Evolutionary conservation across 2,113 vertebrate species (phyloP).

Genomic region (Embiotoca jacksoni): DNA sequence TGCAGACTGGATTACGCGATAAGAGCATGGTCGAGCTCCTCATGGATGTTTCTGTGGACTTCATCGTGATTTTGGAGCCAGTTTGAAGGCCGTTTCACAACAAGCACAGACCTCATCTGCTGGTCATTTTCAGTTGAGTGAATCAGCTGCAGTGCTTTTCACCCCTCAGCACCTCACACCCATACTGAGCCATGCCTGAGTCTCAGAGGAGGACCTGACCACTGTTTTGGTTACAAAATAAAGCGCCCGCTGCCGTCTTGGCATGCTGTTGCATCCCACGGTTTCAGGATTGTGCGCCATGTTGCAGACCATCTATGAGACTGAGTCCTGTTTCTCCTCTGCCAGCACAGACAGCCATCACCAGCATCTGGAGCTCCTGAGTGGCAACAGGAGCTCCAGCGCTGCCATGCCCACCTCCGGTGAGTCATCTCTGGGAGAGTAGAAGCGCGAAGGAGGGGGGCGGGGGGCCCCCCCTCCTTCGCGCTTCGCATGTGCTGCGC

Average conservation of each 20-base stretch:
- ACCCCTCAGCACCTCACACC: neutral
- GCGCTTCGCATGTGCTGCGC: neutral
- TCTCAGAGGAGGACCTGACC: conserved; percentile 37
- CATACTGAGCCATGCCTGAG: conserved; percentile 25
- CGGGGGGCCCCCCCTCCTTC: neutral
- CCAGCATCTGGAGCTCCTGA: conserved; percentile 80
- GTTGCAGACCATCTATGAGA: conserved; percentile 83
- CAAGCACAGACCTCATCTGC: neutral
- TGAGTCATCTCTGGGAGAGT: conserved; percentile 74
- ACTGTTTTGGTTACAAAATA: conserved; percentile 17
- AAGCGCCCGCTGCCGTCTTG: conserved; percentile 56
- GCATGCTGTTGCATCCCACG: conserved; percentile 77
- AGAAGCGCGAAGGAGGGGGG: conserved; percentile 16
- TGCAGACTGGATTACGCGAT: conserved; percentile 44
- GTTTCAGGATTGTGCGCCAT: conserved; percentile 82
- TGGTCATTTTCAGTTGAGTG: conserved; percentile 4
- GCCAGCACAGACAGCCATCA: conserved; percentile 66
- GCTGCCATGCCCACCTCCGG: conserved; percentile 75
- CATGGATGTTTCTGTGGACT: conserved; percentile 5
- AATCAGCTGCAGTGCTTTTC: too few relatives aligned
- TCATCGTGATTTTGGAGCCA: neutral
- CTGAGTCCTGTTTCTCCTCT: conserved; percentile 78
- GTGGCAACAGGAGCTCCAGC: conserved; percentile 68
- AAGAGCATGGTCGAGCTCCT: conserved; percentile 17
- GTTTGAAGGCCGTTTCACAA: too few relatives aligned